Conservation (phyloP, 1,140 invertebrate species). For the Drosophila baimaii region DNA sequence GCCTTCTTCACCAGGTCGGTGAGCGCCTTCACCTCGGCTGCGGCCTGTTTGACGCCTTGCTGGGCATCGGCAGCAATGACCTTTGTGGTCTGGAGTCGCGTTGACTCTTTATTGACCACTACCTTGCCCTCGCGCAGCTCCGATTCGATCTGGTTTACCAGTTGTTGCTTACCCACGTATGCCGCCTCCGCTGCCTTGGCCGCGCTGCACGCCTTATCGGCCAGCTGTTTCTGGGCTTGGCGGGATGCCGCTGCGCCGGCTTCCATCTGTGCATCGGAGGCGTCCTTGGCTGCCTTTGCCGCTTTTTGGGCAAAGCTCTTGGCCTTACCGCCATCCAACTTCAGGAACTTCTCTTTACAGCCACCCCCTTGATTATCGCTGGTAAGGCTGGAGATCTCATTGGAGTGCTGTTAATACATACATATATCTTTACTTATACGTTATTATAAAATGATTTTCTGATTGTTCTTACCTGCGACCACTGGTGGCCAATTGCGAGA, state of each 20-base stretch:
- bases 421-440: too few relatives aligned
- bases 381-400: too few relatives aligned
- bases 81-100: constrained; percentile 86
- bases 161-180: constrained; percentile 86
- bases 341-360: too few relatives aligned
- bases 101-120: constrained; percentile 87
- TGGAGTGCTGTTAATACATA: too few relatives aligned
- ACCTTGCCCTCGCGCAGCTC: constrained; percentile 87
- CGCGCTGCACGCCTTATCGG: constrained; percentile 87
- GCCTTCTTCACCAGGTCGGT: constrained; percentile 57
- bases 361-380: too few relatives aligned
- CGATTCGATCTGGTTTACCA: constrained; percentile 86
- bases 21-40: constrained; percentile 81
- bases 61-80: constrained; percentile 86
- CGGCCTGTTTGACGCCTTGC: constrained; percentile 86
- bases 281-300: constrained; percentile 87
- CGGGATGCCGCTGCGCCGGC: background rate
- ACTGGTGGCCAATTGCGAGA: too few relatives aligned
- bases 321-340: too few relatives aligned
- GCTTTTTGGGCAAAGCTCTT: constrained; percentile 87
- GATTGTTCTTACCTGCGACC: too few relatives aligned
- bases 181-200: constrained; percentile 88
- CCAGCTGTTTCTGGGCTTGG: constrained; percentile 84
- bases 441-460: too few relatives aligned
- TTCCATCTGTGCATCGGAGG: constrained; percentile 73